Percentiles rank a stretch among this genome's conserved stretches.
phyloP scores from a whole-genome alignment of 2,888 invertebrate species.

The Chouioia cunea region DNA sequence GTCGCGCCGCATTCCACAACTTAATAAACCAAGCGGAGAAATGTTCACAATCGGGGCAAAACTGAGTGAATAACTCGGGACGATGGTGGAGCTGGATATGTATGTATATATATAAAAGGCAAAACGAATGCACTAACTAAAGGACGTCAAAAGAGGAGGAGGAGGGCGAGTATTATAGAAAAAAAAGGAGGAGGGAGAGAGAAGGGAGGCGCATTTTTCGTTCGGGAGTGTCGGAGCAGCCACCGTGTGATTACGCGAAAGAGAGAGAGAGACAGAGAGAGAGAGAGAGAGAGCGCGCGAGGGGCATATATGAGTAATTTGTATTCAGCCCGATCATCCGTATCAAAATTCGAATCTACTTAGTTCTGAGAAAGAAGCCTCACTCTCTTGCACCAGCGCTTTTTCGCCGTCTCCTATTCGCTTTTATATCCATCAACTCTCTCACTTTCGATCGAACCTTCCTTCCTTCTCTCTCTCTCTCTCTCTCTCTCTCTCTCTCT shows the following conservation, averaged over 20 bases:
- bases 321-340: constrained; percentile 69
- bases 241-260: constrained; percentile 66
- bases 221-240: constrained; percentile 63
- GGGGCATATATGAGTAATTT: constrained; percentile 68
- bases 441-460: constrained; percentile 31
- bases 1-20: constrained; percentile 40
- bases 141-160: constrained; percentile 9
- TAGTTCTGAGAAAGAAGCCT: constrained; percentile 66
- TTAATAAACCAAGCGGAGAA: constrained; percentile 46
- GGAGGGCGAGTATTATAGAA: constrained; percentile 40
- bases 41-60: constrained; percentile 39
- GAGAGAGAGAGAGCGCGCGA: constrained; percentile 42
- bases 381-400: constrained; percentile 32
- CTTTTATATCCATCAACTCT: constrained; percentile 2
- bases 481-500: constrained; percentile 39
- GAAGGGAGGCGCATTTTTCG: constrained; percentile 60
- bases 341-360: constrained; percentile 70
- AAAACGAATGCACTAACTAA: no score
- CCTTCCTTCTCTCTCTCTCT: constrained; percentile 49
- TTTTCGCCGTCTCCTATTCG: constrained; percentile 17
- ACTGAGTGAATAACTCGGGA: constrained; percentile 44
- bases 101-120: background rate
- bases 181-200: constrained; percentile 44
- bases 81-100: constrained; percentile 35
- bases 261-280: constrained; percentile 9